Evolutionary conservation across 2,888 invertebrate species (phyloP).

Genomic region (Sympetrum striolatum): DNA sequence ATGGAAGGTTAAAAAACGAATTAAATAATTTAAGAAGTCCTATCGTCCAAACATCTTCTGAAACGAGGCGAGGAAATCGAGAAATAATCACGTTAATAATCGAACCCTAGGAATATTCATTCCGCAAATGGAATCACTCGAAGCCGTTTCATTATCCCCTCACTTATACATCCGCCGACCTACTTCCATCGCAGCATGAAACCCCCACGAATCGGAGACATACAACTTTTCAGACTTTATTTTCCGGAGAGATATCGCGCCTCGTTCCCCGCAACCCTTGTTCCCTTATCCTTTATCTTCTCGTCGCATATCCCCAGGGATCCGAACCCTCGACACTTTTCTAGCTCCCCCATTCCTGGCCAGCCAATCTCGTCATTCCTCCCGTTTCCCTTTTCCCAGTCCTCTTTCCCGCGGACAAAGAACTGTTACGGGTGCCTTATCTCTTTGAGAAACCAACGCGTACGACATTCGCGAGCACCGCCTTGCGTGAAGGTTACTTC

Average conservation of each 20-base stretch:
- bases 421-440: neutral
- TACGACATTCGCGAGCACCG: neutral
- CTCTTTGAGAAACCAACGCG: neutral
- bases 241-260: neutral
- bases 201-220: neutral
- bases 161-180: neutral
- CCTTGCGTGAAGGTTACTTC: neutral
- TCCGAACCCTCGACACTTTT: neutral
- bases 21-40: too few relatives aligned
- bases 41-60: too few relatives aligned
- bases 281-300: neutral
- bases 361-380: neutral
- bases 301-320: neutral
- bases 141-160: neutral
- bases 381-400: neutral
- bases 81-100: too few relatives aligned
- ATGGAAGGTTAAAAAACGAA: too few relatives aligned
- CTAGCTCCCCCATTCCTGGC: neutral
- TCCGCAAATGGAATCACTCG: neutral
- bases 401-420: neutral
- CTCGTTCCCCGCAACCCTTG: neutral
- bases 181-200: neutral
- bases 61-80: too few relatives aligned
- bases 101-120: neutral
- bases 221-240: neutral